Conservation (phyloP, 2,888 invertebrate genomes). For the Acanthoscelides obtectus region DNA sequence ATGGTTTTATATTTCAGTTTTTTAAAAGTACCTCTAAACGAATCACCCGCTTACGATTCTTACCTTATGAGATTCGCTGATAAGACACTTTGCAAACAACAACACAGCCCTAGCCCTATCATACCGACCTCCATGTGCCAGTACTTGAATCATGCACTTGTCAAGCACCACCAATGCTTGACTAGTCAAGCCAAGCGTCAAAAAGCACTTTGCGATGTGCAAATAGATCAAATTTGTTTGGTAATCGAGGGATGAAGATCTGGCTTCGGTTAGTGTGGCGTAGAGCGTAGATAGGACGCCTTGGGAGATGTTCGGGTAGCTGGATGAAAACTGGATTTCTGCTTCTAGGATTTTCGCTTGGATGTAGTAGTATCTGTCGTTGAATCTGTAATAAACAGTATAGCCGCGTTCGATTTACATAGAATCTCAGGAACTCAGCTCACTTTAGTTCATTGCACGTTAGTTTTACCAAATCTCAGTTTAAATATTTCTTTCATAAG, state of each 20-base stretch:
- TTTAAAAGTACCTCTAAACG: no score
- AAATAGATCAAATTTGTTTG: slow-evolving; percentile 70
- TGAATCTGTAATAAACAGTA: neutral
- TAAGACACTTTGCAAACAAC: slow-evolving; percentile 72
- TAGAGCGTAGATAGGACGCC: slow-evolving; percentile 57
- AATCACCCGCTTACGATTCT: no score
- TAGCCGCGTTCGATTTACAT: no score
- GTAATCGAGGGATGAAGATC: slow-evolving; percentile 72
- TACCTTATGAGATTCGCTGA: slow-evolving; percentile 57
- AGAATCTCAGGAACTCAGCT: no score
- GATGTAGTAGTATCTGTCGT: slow-evolving; percentile 50
- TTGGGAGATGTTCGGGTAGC: slow-evolving; percentile 53
- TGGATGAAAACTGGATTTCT: slow-evolving; percentile 55
- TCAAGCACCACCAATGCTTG: slow-evolving; percentile 70
- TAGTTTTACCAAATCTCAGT: no score
- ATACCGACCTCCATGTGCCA: slow-evolving; percentile 76
- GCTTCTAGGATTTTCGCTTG: slow-evolving; percentile 67
- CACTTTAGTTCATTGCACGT: no score
- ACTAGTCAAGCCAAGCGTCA: slow-evolving; percentile 69
- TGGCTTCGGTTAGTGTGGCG: slow-evolving; percentile 69
- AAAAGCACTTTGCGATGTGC: slow-evolving; percentile 73
- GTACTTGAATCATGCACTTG: slow-evolving; percentile 44
- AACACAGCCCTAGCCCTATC: slow-evolving; percentile 75
- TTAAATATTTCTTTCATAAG: no score
- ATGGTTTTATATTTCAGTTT: no score